Evolutionary conservation across 2,797 vertebrate genomes (phyloP), one percentile per base, ranked within the genome.

Genomic region (Gadopsis bispinosus): DNA sequence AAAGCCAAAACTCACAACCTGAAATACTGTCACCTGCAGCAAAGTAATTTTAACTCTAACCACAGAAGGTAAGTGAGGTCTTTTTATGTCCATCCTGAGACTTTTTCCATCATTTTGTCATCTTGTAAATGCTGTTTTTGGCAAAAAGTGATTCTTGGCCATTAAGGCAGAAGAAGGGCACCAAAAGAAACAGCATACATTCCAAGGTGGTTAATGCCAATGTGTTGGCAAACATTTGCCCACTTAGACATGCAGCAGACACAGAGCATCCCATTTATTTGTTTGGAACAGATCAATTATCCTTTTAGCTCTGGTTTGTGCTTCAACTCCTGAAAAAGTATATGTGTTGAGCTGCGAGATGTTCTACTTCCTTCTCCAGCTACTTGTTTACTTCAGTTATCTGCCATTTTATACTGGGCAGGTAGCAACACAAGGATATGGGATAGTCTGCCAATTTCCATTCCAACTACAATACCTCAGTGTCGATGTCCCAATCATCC

Each of bases 401-500:
- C 19, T 48, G 47, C 47, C 17, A 48, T 48, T 48, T 20, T 48
- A 48, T 3, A 20, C 47, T 20, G 17, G 17, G 7, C 47, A 48
- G 47, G 19, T 48, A 48, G 19, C 7, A 48, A 29, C 22, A 55
- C 53, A 29, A 29, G 5, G 29, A 54, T 31, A 16, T 7, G 22
- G 12, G 22, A 29, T 29, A 5, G 13, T 54, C 7, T 5, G 13
- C 6, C 10, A 8, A 19, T 43, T 11, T 19, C 56, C 5, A 20
- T 17, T 37, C 14, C n/a, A 5, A 45, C 1, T 22, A 17, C 0
- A 45, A 6, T 88, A 95, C 95, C 92, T 94, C 79, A 33, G 73
- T 91, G 85, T 89, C 73, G 0, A 95, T 56, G 55, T 95, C 91
- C 94, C 94, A 95, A n/a, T 88, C 79, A 14, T 95, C 94, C 66